Conservation (phyloP, 1,140 invertebrate genomes). For the Diabrotica undecimpunctata region DNA sequence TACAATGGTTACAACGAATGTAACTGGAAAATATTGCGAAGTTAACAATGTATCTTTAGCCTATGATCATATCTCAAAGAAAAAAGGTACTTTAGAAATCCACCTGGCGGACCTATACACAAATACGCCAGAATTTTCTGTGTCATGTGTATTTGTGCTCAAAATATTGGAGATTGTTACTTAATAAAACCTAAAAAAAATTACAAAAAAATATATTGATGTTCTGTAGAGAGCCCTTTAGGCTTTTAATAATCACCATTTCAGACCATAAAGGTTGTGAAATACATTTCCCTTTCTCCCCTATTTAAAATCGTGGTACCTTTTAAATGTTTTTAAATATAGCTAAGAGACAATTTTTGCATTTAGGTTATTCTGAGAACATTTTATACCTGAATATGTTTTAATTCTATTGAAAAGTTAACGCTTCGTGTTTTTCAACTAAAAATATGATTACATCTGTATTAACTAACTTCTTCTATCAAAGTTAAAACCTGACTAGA, state of each 20-base stretch:
- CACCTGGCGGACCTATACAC: neutral
- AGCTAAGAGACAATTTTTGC: neutral
- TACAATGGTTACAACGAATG: too few relatives aligned
- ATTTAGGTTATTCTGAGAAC: neutral
- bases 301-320: slow-evolving; percentile 14
- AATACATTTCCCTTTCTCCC: slow-evolving; percentile 13
- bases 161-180: slow-evolving; percentile 25
- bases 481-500: too few relatives aligned
- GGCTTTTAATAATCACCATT: slow-evolving; percentile 26
- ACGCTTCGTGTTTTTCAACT: too few relatives aligned
- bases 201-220: slow-evolving; percentile 24
- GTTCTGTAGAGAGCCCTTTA: slow-evolving; percentile 31
- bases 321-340: slow-evolving; percentile 9
- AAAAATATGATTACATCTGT: too few relatives aligned
- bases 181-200: slow-evolving; percentile 19
- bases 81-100: slow-evolving; percentile 5
- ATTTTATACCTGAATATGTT: slow-evolving; percentile 3
- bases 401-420: too few relatives aligned
- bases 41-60: neutral
- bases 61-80: neutral
- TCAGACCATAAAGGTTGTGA: slow-evolving; percentile 21
- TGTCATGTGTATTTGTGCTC: slow-evolving; percentile 5
- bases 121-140: slow-evolving; percentile 7
- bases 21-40: too few relatives aligned
- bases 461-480: too few relatives aligned